Evolutionary conservation across 2,113 vertebrate genomes (phyloP), one percentile per base, ranked within the genome.

Genomic region (Miniopterus natalensis): DNA sequence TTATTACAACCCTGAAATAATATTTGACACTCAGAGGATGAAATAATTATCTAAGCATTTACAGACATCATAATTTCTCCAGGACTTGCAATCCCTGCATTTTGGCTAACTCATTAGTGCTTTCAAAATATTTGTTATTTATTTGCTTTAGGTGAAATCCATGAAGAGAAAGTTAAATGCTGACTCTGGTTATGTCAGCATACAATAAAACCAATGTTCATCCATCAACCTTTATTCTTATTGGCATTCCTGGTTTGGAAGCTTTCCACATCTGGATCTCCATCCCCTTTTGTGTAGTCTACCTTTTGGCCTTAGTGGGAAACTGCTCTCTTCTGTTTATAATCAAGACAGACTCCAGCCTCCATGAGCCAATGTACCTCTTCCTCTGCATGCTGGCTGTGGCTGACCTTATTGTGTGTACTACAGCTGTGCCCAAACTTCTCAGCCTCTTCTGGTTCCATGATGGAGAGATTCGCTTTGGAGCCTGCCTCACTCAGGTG

Each of bases 351-450:
- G 96, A 98, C 36, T 12, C 81, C 31, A 97, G 95, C 15, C 94
- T 98, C 57, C 97, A 97, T 20, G 83, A 95, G 5, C 97, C 98
- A 63, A 97, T 97, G 98, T 97, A 97, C 77, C 70, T 96, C 83
- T 97, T 98, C 65, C 95, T 98, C 59, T 97, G 96, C 83, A 97
- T 97, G 96, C 53, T 98, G 65, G 95, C 97, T 10, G 21, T 88
- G 49, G 92, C 97, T 49, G 97, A 98, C 29, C 85, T 98, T 21
- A 47, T 88, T 15, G 88, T 97, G 25, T 93, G 97, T 55, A 96
- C 88, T 3, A 95, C 92, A 36, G 75, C 88, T 13, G 74, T 97
- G 5, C 97, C 98, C 5, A 97, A 96, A 93, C 93, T 96, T 63
- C 94, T 97, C 75, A 81, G 92, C 7, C 55, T 97, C 51, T 92